These are phyloP conservation scores for Plebejus anna DNA, from an alignment of 2,888 invertebrate genomes.

Conservation along the genomic window DNA sequence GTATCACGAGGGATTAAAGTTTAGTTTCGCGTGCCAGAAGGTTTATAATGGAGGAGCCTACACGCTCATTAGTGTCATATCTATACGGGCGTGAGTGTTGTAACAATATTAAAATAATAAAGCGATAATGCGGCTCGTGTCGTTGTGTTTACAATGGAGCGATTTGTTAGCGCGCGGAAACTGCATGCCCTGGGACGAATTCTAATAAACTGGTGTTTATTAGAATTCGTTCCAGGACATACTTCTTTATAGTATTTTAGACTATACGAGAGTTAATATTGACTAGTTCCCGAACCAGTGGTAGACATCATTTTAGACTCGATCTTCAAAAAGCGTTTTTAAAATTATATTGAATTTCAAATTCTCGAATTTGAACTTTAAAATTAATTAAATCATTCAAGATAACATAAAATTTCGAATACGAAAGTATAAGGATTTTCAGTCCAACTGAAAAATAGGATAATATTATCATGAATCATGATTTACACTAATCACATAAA, in stretches of 20 bases:
- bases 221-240: no score
- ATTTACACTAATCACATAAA: background rate
- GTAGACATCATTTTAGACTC: no score
- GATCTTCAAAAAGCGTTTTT: no score
- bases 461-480: background rate
- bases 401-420: no score
- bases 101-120: constrained; percentile 77
- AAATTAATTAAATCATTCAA: no score
- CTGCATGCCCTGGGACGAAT: background rate
- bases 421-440: no score
- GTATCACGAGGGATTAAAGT: constrained; percentile 38
- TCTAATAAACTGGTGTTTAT: background rate
- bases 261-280: background rate
- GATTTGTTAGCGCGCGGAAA: constrained; percentile 29
- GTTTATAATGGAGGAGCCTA: constrained; percentile 58
- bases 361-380: no score
- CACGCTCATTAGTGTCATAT: constrained; percentile 74
- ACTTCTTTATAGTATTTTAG: background rate
- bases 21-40: constrained; percentile 40
- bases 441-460: no score
- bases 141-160: constrained; percentile 37
- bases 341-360: no score
- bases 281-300: background rate
- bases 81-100: constrained; percentile 59
- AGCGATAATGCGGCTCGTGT: constrained; percentile 66